These are phyloP conservation scores for Peucedramus taeniatus DNA, from an alignment of 2,113 vertebrate species.

Conservation along the genomic window DNA sequence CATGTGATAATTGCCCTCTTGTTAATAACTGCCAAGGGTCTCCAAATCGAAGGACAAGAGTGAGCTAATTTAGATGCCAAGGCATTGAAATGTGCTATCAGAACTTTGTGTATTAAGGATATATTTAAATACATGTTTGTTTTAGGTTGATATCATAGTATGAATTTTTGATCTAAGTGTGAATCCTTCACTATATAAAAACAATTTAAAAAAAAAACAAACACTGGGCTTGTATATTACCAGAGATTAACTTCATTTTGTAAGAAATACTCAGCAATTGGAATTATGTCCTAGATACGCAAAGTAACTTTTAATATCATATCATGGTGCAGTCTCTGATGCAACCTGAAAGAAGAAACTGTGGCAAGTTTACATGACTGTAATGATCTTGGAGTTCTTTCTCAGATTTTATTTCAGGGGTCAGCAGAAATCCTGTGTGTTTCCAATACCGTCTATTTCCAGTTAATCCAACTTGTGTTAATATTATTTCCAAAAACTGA, in stretches of 20 bases:
- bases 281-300: background rate
- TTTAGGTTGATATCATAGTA: background rate
- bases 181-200: background rate
- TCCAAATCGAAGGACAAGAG: background rate
- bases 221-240: background rate
- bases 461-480: background rate
- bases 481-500: background rate
- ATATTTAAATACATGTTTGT: background rate
- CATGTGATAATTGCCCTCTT: background rate
- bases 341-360: background rate
- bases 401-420: background rate
- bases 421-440: background rate
- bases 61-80: background rate
- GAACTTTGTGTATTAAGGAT: background rate
- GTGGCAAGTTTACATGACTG: background rate
- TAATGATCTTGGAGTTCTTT: background rate
- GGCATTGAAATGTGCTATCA: background rate
- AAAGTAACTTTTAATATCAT: background rate
- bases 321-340: background rate
- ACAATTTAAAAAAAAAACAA: too few relatives aligned
- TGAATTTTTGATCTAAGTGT: background rate
- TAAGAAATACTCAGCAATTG: background rate
- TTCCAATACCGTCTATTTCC: background rate
- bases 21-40: background rate
- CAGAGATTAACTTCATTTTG: background rate